phyloP scores from a whole-genome alignment of 2,113 vertebrate species.

The Seriola rivoliana region DNA sequence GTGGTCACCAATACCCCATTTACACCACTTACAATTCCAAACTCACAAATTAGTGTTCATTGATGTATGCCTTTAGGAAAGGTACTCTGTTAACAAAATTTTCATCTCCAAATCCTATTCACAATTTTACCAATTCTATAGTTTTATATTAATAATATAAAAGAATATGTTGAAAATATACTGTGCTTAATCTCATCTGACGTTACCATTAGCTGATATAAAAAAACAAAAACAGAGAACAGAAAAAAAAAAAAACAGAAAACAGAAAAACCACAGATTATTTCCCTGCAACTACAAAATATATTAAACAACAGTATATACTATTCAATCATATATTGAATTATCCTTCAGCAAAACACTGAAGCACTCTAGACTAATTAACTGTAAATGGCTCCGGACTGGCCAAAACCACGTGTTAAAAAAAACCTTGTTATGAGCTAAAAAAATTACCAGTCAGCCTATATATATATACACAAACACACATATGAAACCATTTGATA shows the following conservation, averaged over 20 bases:
- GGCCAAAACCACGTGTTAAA: not conserved
- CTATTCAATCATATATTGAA: not conserved
- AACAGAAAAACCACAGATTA: not conserved
- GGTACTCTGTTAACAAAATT: not conserved
- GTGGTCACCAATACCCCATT: not conserved
- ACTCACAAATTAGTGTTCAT: not conserved
- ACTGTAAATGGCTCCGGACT: not conserved
- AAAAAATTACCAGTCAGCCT: not conserved
- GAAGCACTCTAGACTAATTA: not conserved
- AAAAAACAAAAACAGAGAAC: not conserved
- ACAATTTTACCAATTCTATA: not conserved
- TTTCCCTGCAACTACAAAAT: not conserved
- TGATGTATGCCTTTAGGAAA: not conserved
- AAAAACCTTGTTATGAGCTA: not conserved
- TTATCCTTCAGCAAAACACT: not conserved
- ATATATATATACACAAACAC: not conserved
- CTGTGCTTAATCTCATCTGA: not conserved
- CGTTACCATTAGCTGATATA: not conserved
- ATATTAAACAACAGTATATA: not conserved
- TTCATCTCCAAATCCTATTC: not conserved
- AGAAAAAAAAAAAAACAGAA: not conserved
- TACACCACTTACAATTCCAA: not conserved
- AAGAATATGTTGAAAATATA: not conserved
- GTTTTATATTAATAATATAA: not conserved
- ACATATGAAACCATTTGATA: constrained; percentile 19